phyloP scores from a whole-genome alignment of 2,888 invertebrate genomes.

The Meiosimyza decipiens region DNA sequence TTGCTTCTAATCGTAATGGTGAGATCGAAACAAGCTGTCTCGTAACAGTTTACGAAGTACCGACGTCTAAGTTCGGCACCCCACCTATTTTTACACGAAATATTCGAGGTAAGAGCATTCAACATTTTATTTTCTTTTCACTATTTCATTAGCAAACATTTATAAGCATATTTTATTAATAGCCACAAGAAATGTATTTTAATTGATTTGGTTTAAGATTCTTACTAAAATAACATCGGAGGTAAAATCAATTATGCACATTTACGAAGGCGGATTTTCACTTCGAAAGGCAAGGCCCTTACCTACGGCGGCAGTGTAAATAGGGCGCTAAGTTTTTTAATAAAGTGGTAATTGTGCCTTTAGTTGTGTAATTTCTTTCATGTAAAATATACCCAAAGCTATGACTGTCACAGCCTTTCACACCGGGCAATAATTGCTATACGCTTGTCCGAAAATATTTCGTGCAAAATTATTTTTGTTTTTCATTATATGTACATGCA shows the following conservation, averaged over 20 bases:
- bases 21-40: constrained; percentile 65
- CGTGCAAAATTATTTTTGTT: too few species aligned
- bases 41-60: constrained; percentile 65
- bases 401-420: neutral
- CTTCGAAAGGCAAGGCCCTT: neutral
- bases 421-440: neutral
- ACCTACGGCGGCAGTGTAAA: too few species aligned
- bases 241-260: too few species aligned
- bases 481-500: too few species aligned
- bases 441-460: too few species aligned
- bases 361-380: neutral
- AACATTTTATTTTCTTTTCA: constrained; percentile 20
- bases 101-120: constrained; percentile 63
- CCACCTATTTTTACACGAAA: constrained; percentile 67
- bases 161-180: neutral
- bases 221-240: too few species aligned
- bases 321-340: too few species aligned
- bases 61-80: constrained; percentile 61
- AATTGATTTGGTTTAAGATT: neutral
- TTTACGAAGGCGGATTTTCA: neutral
- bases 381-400: neutral
- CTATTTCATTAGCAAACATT: constrained; percentile 2
- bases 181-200: neutral
- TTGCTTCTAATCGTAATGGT: constrained; percentile 74
- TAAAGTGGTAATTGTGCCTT: neutral